These are phyloP conservation scores for Leptinotarsa lineolata DNA, from an alignment of 1,140 invertebrate species.

Conservation along the genomic window DNA sequence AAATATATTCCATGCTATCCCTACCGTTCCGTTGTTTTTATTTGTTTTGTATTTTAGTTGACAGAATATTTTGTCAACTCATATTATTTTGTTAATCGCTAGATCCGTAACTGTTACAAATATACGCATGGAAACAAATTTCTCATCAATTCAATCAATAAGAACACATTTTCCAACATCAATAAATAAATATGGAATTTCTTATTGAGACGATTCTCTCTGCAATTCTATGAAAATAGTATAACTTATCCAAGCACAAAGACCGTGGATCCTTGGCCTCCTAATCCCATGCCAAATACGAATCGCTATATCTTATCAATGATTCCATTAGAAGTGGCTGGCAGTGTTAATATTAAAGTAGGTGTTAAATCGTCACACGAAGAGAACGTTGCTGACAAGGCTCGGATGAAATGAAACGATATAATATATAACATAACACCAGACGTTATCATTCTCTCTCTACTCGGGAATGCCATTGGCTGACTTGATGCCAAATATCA, in stretches of 20 bases:
- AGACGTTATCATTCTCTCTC: constrained; percentile 28
- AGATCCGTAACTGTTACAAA: no score
- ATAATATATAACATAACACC: constrained; percentile 34
- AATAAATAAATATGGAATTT: not conserved
- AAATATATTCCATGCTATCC: no score
- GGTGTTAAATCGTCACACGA: constrained; percentile 40
- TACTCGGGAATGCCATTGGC: constrained; percentile 27
- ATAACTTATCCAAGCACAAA: constrained; percentile 16
- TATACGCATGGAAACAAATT: not conserved
- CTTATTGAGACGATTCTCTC: not conserved
- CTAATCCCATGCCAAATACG: constrained; percentile 11
- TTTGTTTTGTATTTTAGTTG: no score
- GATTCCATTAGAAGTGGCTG: constrained; percentile 17
- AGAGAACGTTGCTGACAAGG: constrained; percentile 13
- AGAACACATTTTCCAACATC: not conserved
- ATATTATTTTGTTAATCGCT: no score
- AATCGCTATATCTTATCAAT: constrained; percentile 7
- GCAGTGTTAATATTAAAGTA: constrained; percentile 38
- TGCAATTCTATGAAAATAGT: not conserved
- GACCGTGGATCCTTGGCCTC: not conserved
- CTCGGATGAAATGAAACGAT: constrained; percentile 32
- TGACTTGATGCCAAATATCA: constrained; percentile 42
- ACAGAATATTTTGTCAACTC: no score
- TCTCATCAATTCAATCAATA: not conserved
- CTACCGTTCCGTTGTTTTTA: no score